Evolutionary conservation across 2,888 invertebrate species (phyloP), one percentile per base, ranked within the genome.

Genomic region (Aleiodes leptofemur): DNA sequence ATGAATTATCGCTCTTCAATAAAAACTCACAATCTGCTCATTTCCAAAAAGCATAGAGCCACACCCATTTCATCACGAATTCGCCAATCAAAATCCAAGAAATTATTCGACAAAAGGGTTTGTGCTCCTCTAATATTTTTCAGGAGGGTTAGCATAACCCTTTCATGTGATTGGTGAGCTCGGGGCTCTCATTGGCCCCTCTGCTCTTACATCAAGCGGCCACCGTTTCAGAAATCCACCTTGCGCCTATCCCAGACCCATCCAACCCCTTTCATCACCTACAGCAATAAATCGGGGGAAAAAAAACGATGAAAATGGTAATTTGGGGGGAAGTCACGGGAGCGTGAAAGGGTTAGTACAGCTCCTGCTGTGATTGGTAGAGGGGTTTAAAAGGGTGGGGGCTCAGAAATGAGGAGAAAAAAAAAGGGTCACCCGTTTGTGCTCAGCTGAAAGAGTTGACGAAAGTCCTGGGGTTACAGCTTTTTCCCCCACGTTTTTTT

Each of bases 341-440:
- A 68, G 51, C 34, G 53, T 68, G 51, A 68, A 68, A 64, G 64
- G 43, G 64, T 64, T 64, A 64, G 43, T 48, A 14, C n/a, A 61
- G 38, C 23, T 43, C 43, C 64, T 23, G 64, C 64, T 64, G 64
- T 43, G 64, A 64, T 64, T 64, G 64, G 64, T 43, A 4, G 64
- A 14, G 3, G 43, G 59, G 8, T 3, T 61, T 16, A 7, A n/a
- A 38, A 6, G 59, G 59, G 59, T 31, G 61, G 3, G 31, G 43
- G 13, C 14, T n/a, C 13, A 38, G 31, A 3, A 8, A 38, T 38
- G 13, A 34, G 31, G 59, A 38, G 16, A 43, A 61, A 61, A 61
- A 64, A 48, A 64, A 64, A 13, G 16, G 16, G 38, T 43, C 5
- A 38, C 43, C 61, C 61, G n/a, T 57, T 9, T 57, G 57, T 29